A percentile compares a stretch with the other conserved stretches of the same genome.
Conservation (phyloP, 2,113 vertebrate genomes). For the Brevimyrus niger region DNA sequence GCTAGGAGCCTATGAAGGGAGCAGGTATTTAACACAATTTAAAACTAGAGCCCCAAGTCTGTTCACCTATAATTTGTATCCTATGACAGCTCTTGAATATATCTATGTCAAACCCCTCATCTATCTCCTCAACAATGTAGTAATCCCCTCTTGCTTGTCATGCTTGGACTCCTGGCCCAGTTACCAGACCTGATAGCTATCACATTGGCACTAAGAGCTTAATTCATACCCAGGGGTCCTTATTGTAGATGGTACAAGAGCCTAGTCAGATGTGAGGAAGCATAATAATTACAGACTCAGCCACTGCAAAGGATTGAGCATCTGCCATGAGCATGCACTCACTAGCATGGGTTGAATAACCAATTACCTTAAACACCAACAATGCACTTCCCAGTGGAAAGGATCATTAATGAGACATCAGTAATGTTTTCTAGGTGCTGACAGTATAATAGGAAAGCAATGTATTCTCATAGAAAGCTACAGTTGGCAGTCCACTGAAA, state of each 20-base stretch:
- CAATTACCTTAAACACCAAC: not conserved
- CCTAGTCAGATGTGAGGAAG: not conserved
- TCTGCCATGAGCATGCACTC: not conserved
- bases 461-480: not conserved
- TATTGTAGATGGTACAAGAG: not conserved
- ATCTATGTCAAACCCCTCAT: not conserved
- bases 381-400: not conserved
- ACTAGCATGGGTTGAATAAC: not conserved
- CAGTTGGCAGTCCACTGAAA: not conserved
- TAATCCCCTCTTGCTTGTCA: not conserved
- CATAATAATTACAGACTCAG: slow-evolving; percentile 2
- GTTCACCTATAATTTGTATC: not conserved
- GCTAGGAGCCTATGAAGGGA: not conserved
- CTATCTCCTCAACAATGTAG: slow-evolving; percentile 17
- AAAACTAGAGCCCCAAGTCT: not conserved
- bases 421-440: not conserved
- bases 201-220: slow-evolving; percentile 11
- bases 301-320: not conserved
- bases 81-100: not conserved
- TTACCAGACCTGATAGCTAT: slow-evolving; percentile 9
- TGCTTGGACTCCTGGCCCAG: slow-evolving; percentile 24
- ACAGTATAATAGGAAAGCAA: not conserved
- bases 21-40: not conserved
- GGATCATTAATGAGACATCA: not conserved
- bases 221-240: slow-evolving; percentile 5